These are phyloP conservation scores for Eulemur albifrons DNA, from an alignment of 2,797 vertebrate genomes.

Conservation along the genomic window DNA sequence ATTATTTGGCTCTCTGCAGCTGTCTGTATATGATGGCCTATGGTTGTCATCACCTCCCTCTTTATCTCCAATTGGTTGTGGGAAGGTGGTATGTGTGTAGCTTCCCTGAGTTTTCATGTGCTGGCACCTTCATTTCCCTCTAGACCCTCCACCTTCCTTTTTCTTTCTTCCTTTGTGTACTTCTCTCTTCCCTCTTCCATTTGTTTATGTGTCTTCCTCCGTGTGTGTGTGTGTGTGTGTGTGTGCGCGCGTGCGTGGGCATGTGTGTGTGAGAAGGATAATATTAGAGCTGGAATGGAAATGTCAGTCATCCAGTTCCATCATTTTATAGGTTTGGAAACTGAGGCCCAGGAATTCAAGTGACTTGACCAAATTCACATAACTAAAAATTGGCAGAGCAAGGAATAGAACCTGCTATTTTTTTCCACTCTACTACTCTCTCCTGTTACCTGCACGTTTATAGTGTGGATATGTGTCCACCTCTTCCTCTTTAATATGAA, in stretches of 20 bases:
- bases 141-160: background rate
- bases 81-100: background rate
- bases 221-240: background rate
- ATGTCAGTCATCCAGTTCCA: background rate
- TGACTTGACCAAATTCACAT: slow-evolving; percentile 36
- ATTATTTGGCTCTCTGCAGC: slow-evolving; percentile 14
- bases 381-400: slow-evolving; percentile 23
- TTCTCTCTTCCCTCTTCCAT: slow-evolving; percentile 10
- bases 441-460: background rate
- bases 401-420: background rate
- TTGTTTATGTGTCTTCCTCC: slow-evolving; percentile 7
- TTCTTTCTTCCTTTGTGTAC: background rate
- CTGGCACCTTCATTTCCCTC: slow-evolving; percentile 10
- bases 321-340: slow-evolving; percentile 58
- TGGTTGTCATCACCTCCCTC: background rate
- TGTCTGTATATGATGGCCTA: background rate
- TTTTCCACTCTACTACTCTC: background rate
- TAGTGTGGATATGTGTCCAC: background rate
- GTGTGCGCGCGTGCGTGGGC: background rate
- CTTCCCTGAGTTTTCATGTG: background rate
- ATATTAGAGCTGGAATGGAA: slow-evolving; percentile 16
- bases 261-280: background rate
- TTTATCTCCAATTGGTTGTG: background rate
- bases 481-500: slow-evolving; percentile 21
- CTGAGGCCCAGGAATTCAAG: slow-evolving; percentile 27